phyloP scores from a whole-genome alignment of 2,888 invertebrate species.

The Clanis bilineata region DNA sequence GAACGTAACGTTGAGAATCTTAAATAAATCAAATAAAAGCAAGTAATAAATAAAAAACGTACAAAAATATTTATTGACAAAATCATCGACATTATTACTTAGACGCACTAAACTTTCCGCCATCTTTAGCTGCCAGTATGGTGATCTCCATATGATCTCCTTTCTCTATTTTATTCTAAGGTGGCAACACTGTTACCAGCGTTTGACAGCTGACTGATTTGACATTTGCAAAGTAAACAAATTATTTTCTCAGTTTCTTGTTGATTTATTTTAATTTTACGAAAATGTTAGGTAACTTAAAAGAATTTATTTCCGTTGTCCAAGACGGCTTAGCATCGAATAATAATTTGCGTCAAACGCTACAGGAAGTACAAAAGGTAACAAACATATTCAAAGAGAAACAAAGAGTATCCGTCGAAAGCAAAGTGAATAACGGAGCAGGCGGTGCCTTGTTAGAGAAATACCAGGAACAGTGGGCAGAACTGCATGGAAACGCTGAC shows the following conservation, averaged over 20 bases:
- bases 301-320: conserved; percentile 74
- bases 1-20: too few relatives aligned
- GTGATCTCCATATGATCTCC: too few relatives aligned
- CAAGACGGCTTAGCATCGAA: conserved; percentile 72
- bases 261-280: conserved; percentile 18
- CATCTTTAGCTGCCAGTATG: too few relatives aligned
- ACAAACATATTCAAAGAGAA: conserved; percentile 71
- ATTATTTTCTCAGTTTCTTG: conserved; percentile 20
- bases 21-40: too few relatives aligned
- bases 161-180: too few relatives aligned
- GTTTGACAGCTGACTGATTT: conserved; percentile 1
- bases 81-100: too few relatives aligned
- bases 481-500: conserved; percentile 86
- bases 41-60: too few relatives aligned
- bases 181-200: too few relatives aligned
- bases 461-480: conserved; percentile 88
- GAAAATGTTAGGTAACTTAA: conserved; percentile 73
- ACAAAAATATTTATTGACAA: too few relatives aligned
- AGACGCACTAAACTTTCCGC: too few relatives aligned
- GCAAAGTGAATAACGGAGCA: conserved; percentile 79
- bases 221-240: too few relatives aligned
- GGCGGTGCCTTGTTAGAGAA: conserved; percentile 86
- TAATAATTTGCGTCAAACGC: conserved; percentile 65
- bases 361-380: conserved; percentile 73
- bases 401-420: conserved; percentile 55